Evolutionary conservation across 2,113 vertebrate species (phyloP).

Genomic region (Elgaria multicarinata): DNA sequence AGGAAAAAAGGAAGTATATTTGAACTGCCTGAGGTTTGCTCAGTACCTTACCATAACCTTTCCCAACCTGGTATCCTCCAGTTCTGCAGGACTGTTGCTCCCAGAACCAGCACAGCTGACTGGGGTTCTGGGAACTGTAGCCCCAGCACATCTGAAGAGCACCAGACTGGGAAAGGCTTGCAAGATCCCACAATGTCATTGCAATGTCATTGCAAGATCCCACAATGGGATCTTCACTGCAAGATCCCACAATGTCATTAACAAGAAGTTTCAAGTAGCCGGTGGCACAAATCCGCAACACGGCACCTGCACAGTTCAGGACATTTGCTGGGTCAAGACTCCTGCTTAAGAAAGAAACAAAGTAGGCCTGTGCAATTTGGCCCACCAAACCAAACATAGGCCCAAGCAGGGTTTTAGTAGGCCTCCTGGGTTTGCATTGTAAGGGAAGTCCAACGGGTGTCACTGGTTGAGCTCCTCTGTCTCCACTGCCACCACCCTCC

Average conservation of each 20-base stretch:
- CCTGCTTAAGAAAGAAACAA: neutral
- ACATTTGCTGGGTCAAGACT: neutral
- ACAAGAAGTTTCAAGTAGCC: neutral
- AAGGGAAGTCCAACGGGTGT: no score
- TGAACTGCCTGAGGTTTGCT: neutral
- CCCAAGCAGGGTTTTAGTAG: no score
- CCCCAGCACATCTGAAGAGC: no score
- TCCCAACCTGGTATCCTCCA: neutral
- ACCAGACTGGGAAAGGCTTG: no score
- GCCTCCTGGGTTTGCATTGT: neutral
- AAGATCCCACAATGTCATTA: neutral
- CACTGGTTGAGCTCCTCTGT: no score
- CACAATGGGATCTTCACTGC: no score
- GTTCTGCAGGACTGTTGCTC: no score
- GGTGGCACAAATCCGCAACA: neutral
- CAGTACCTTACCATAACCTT: neutral
- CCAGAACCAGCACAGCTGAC: no score
- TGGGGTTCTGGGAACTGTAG: no score
- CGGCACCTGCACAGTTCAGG: neutral
- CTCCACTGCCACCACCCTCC: no score
- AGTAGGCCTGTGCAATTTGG: neutral
- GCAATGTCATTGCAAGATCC: neutral
- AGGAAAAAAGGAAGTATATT: slow-evolving; percentile 48
- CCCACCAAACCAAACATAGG: neutral
- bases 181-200: neutral